phyloP scores from a whole-genome alignment of 1,140 invertebrate species.

The Odontomachus brunneus region DNA sequence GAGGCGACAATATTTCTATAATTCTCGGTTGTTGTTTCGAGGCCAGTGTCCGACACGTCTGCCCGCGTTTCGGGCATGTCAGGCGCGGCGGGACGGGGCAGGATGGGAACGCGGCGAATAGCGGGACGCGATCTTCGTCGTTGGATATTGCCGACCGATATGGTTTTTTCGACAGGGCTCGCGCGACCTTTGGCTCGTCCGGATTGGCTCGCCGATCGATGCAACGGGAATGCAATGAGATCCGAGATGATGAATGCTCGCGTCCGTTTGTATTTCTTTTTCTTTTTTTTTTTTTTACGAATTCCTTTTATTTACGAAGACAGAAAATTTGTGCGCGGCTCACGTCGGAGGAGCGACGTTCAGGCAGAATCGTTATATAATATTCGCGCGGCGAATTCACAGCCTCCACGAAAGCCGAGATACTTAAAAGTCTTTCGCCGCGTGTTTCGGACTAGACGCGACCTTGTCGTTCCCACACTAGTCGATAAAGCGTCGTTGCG shows the following conservation, averaged over 20 bases:
- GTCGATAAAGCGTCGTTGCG: too few species aligned
- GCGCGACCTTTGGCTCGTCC: neutral
- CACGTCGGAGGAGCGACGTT: too few species aligned
- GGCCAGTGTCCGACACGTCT: slow-evolving; percentile 70
- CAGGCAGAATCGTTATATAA: too few species aligned
- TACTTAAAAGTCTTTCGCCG: too few species aligned
- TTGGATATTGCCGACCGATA: slow-evolving; percentile 32
- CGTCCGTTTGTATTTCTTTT: neutral
- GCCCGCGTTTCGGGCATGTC: slow-evolving; percentile 53
- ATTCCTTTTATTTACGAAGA: too few species aligned
- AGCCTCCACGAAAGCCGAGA: too few species aligned
- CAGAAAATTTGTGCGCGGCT: too few species aligned
- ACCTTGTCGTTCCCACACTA: too few species aligned
- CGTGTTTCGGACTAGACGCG: too few species aligned
- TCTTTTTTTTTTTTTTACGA: too few species aligned
- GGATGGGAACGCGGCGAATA: slow-evolving; percentile 23
- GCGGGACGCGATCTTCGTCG: slow-evolving; percentile 37
- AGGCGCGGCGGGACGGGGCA: slow-evolving; percentile 10
- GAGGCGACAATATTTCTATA: slow-evolving; percentile 85
- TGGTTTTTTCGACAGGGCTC: neutral
- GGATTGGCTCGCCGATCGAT: neutral
- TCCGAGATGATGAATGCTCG: neutral
- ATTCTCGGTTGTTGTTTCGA: slow-evolving; percentile 82
- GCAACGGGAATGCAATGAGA: neutral
- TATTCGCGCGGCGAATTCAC: too few species aligned